Conservation (phyloP, 2,888 invertebrate species). For the Conus canariensis region DNA sequence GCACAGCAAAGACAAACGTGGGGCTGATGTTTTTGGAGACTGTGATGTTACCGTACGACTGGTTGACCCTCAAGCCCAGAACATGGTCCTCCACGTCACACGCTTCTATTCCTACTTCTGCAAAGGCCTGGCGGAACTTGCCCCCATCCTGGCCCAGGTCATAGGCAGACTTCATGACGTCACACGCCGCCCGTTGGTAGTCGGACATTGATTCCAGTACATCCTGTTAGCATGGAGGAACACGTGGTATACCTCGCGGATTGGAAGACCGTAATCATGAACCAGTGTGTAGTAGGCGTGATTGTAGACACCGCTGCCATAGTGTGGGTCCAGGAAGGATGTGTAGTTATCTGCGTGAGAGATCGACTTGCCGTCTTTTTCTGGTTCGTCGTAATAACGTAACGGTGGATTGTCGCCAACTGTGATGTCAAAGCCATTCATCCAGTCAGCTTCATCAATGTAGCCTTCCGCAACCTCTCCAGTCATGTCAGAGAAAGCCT, state of each 20-base stretch:
- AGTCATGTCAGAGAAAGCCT: conserved; percentile 64
- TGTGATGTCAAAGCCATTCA: conserved; percentile 51
- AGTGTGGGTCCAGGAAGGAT: conserved; percentile 56
- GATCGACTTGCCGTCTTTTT: conserved; percentile 59
- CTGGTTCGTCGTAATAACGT: conserved; percentile 60
- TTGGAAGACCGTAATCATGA: conserved; percentile 48
- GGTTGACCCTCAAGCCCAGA: conserved; percentile 3
- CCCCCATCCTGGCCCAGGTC: conserved; percentile 56
- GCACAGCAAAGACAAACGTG: background rate
- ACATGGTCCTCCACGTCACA: conserved; percentile 29
- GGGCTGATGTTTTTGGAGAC: conserved; percentile 29
- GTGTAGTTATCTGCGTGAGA: conserved; percentile 54
- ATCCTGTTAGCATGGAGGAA: conserved; percentile 63
- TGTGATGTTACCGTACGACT: conserved; percentile 16
- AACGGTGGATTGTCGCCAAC: conserved; percentile 42
- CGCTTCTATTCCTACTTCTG: conserved; percentile 56
- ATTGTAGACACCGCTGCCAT: conserved; percentile 62
- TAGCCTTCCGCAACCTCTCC: conserved; percentile 57
- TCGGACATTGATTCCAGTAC: conserved; percentile 60
- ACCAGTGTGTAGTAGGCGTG: conserved; percentile 58
- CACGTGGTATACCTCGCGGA: conserved; percentile 55
- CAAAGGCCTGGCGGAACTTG: conserved; percentile 56
- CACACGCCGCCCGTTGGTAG: conserved; percentile 61
- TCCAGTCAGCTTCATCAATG: conserved; percentile 47
- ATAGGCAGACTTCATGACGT: conserved; percentile 60